Evolutionary conservation across 2,797 vertebrate species (phyloP).

Genomic region (Cyclura pinguis): DNA sequence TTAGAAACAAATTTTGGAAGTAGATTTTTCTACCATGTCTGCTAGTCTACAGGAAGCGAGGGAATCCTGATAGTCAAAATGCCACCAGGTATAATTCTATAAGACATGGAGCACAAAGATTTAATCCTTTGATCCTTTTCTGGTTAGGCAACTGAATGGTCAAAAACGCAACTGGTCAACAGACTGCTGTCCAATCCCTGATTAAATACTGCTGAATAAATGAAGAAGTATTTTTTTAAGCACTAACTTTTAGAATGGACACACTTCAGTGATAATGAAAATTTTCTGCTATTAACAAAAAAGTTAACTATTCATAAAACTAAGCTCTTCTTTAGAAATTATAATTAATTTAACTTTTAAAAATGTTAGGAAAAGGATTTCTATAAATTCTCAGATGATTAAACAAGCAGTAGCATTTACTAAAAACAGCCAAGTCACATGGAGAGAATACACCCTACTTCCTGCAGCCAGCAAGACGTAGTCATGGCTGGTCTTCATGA

Average conservation of each 20-base stretch:
- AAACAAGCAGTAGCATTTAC: background rate
- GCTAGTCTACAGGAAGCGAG: background rate
- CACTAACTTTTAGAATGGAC: background rate
- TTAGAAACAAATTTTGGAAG: accelerated
- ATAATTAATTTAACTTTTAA: background rate
- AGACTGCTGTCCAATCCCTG: background rate
- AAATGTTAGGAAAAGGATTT: background rate
- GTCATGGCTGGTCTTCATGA: background rate
- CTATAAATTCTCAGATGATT: background rate
- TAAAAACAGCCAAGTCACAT: background rate
- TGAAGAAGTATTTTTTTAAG: background rate
- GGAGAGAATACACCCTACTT: background rate
- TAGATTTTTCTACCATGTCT: background rate
- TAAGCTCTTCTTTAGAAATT: background rate
- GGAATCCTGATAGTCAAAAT: background rate
- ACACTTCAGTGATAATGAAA: background rate
- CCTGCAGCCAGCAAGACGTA: background rate
- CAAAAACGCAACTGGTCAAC: background rate
- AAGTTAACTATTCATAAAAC: background rate
- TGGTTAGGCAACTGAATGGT: background rate
- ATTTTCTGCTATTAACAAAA: background rate
- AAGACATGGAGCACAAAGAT: too few relatives aligned
- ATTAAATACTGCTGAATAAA: background rate
- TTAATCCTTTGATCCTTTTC: background rate
- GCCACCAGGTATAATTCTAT: background rate